A percentile compares a stretch with the other conserved stretches of the same genome.
Evolutionary conservation across 2,113 vertebrate genomes (phyloP).

Genomic region (Stegostoma tigrinum): DNA sequence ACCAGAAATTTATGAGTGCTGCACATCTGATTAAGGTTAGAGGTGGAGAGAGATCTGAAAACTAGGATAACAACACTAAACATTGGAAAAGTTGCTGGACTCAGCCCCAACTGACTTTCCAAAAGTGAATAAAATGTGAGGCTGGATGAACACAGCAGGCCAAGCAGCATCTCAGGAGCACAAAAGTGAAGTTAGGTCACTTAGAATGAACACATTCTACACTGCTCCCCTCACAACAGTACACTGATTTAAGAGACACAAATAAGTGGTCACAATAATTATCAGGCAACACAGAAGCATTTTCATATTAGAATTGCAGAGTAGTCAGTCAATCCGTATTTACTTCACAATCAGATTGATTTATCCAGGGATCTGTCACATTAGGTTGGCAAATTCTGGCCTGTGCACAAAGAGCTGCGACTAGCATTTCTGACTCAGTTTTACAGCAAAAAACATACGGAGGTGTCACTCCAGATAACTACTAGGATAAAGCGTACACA

Average conservation of each 20-base stretch:
- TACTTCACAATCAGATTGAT: neutral
- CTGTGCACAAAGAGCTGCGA: neutral
- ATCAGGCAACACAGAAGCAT: neutral
- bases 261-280: neutral
- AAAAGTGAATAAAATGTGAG: too few species aligned
- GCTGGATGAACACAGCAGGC: too few species aligned
- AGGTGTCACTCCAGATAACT: neutral
- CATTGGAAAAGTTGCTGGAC: neutral
- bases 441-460: neutral
- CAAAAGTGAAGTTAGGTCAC: too few species aligned
- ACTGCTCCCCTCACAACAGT: neutral
- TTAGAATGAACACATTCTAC: neutral
- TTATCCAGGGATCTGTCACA: too few species aligned
- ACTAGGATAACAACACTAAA: neutral
- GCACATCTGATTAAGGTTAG: too few species aligned
- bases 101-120: neutral
- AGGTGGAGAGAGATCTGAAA: neutral
- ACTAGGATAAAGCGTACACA: neutral
- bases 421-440: neutral
- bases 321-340: neutral
- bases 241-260: neutral
- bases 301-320: neutral
- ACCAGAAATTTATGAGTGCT: neutral
- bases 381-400: neutral
- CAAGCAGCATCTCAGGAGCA: too few species aligned